These are phyloP conservation scores for Ochropleura leucogaster DNA, from an alignment of 2,888 invertebrate genomes.

Conservation along the genomic window DNA sequence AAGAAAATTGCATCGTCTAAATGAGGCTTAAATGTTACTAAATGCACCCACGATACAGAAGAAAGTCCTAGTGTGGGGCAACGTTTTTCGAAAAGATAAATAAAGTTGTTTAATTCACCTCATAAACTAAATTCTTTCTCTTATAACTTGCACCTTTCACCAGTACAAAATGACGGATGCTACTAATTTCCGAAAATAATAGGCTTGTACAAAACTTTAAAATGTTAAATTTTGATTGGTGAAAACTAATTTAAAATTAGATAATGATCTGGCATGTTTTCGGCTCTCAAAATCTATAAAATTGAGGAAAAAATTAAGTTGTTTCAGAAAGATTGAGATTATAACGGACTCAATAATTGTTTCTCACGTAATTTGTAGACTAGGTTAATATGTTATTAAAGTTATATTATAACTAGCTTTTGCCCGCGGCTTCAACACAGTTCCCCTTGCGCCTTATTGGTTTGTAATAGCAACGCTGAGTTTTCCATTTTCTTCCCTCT, in stretches of 20 bases:
- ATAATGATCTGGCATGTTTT: neutral
- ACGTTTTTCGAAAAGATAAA: no score
- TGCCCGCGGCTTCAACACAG: no score
- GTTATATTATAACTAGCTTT: no score
- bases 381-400: slow-evolving; percentile 25
- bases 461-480: no score
- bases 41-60: no score
- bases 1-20: no score
- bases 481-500: no score
- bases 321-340: slow-evolving; percentile 1
- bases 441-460: no score
- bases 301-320: slow-evolving; percentile 15
- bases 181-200: slow-evolving; percentile 58
- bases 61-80: no score
- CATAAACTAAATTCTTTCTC: neutral
- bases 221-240: slow-evolving; percentile 35
- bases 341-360: neutral
- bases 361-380: slow-evolving; percentile 25
- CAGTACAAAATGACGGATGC: slow-evolving; percentile 51
- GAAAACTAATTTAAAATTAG: slow-evolving; percentile 45
- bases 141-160: slow-evolving; percentile 34
- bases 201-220: slow-evolving; percentile 34
- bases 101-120: neutral
- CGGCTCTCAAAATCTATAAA: slow-evolving; percentile 3
- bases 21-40: no score